Base-by-base conservation (phyloP, 1,140 invertebrate species). In the Condylostylus longicornis region DNA sequence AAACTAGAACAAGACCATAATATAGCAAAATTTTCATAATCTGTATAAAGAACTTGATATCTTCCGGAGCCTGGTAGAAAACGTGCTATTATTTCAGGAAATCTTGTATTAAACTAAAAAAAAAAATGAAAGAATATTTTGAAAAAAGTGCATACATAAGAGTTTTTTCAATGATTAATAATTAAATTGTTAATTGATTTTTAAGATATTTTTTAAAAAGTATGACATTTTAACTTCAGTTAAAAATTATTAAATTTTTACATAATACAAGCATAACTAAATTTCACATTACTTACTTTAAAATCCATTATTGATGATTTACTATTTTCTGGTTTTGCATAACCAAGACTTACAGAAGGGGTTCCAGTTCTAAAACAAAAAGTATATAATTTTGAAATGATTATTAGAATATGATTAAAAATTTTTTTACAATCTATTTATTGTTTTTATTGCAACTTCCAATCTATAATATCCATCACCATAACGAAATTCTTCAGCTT, bases 1-100 rank as follows among this genome's bases (percentile, higher is more conserved):
- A 72, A 62, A 61, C 70, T 72, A 14, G 68, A 68, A 49, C 79
- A 82, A 8, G 77, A 77, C 70, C 74, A 81, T 13, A 82, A 45
- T 27, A 82, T 61, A 7, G 77, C 75, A 52, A 72, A 79, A 38
- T 68, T 69, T 1, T 68, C 63, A 54, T 81, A 82, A 53, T 82
- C 78, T 1, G 79, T 79, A 40, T 72, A 70, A 14, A 82, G 61
- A 5, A 82, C 62, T 48, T 70, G 68, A 55, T 80, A 81, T 28
- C 65, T 67, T 0, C 77, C 77, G 4, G 71, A 69, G 12, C 73
- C 75, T 2, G 77, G 76, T 40, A 78, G 50, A 44, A 75, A 59
- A n/a, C 72, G 63, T 3, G 71, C 69, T 23, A 80, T 57, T 10
- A 70, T 49, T 46, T 70, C 68, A 10, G 76, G 75, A 47, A 79